These are phyloP conservation scores for Heliconius aoede DNA, from an alignment of 2,888 invertebrate genomes.

Conservation along the genomic window DNA sequence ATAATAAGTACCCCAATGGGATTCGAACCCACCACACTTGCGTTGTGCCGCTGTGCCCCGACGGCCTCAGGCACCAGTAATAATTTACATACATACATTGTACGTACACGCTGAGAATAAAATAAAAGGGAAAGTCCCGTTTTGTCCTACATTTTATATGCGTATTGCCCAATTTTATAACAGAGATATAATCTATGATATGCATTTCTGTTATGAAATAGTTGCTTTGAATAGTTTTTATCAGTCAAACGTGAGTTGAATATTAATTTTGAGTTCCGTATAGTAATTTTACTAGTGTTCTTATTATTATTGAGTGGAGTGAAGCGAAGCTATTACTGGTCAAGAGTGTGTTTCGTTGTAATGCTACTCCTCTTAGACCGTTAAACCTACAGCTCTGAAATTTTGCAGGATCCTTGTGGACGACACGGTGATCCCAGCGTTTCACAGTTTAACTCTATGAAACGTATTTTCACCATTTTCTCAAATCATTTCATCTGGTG, in stretches of 20 bases:
- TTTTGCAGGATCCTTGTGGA: too few species aligned
- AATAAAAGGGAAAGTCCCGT: constrained; percentile 24
- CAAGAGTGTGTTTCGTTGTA: too few species aligned
- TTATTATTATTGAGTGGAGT: too few species aligned
- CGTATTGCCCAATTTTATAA: constrained; percentile 14
- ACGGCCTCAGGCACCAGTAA: not conserved
- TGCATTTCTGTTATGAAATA: not conserved
- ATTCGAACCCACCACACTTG: not conserved
- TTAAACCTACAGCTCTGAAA: too few species aligned
- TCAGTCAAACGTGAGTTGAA: not conserved
- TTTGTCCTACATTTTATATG: constrained; percentile 13
- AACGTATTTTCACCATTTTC: too few species aligned
- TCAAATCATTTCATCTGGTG: too few species aligned
- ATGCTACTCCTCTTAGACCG: too few species aligned
- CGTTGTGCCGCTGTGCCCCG: not conserved
- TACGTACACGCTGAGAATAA: constrained; percentile 9
- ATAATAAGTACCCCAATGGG: not conserved
- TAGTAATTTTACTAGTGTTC: not conserved
- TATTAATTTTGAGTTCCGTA: not conserved
- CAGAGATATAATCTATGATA: constrained; percentile 7
- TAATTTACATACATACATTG: not conserved
- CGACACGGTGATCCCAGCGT: too few species aligned
- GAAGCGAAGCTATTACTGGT: too few species aligned
- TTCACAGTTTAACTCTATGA: too few species aligned
- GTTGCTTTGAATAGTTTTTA: not conserved